Percentiles rank a stretch among this genome's conserved stretches.
phyloP scores from a whole-genome alignment of 2,888 invertebrate species.

The Molanna angustata region DNA sequence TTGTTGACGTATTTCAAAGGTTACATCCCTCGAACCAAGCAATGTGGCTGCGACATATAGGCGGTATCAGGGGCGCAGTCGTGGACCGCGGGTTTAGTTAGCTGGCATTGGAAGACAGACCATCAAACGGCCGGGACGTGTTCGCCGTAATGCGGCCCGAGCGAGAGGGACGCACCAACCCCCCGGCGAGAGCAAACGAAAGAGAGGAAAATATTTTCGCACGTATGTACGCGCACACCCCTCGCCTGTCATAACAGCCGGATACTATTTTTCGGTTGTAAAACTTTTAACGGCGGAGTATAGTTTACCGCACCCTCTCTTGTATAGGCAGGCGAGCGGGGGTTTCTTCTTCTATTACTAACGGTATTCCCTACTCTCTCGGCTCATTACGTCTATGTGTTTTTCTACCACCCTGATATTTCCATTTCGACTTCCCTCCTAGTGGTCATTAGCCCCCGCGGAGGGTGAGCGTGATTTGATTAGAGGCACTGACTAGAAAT shows the following conservation, averaged over 20 bases:
- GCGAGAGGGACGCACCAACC: conserved; percentile 48
- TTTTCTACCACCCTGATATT: conserved; percentile 13
- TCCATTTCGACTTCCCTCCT: conserved; percentile 8
- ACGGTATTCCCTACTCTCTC: conserved; percentile 6
- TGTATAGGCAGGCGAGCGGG: conserved; percentile 13
- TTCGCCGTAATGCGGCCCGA: conserved; percentile 45
- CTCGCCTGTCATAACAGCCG: conserved; percentile 30
- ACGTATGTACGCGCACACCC: conserved; percentile 40
- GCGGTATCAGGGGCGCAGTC: conserved; percentile 41
- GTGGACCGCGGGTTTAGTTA: conserved; percentile 50
- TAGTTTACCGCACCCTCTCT: conserved; percentile 25
- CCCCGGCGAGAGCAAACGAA: conserved; percentile 41
- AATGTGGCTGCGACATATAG: conserved; percentile 16
- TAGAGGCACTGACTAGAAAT: conserved; percentile 3
- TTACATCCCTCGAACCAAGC: conserved; percentile 22
- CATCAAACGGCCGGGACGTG: conserved; percentile 53
- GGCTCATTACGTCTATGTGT: conserved; percentile 13
- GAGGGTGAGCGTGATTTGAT: conserved; percentile 25
- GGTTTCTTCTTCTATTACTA: not conserved
- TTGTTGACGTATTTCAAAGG: conserved; percentile 25
- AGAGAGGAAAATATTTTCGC: conserved; percentile 34
- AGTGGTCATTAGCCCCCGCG: conserved; percentile 22
- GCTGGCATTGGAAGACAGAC: conserved; percentile 56
- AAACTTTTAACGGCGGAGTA: conserved; percentile 30
- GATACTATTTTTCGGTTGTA: conserved; percentile 36